Evolutionary conservation across 2,888 invertebrate species (phyloP), one percentile per base, ranked within the genome.

Genomic region (Ormyrus thymus): DNA sequence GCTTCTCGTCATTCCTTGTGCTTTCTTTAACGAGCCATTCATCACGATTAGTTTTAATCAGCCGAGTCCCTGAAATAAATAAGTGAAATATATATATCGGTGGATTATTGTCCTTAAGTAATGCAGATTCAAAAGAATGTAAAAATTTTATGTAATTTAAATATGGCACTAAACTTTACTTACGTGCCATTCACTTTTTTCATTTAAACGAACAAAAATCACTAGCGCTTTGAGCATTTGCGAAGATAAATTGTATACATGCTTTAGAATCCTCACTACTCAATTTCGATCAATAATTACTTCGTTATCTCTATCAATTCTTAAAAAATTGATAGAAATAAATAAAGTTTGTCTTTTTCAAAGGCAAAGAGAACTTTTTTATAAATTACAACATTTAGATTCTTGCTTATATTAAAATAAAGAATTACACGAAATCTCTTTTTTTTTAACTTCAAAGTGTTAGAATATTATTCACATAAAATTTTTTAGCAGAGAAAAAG

Each of bases 11-110:
- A 7, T 75, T 78, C 51, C 48, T 43, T 48, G 78, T 83, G 65
- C 82, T 82, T 45, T 61, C 56, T 29, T 61, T 78, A 50, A 84
- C 81, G 43, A 80, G 79, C 86, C 87, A 88, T n/a, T 81, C 83
- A 68, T 48, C 77, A 55, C 81, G 82, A 79, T 77, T 77, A n/a
- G 79, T 77, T 46, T 64, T 74, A 45, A 81, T 68, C n/a, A 81
- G 48, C 61, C 62, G 48, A 3, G 81, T 77, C 58, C 48, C 81
- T 81, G 61, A 4, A 81, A 81, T 9, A 56, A 78, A 56, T n/a
- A 61, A 56, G 29, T 29, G 29, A 29, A 29, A 29, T 29, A 29
- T 4, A 29, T 29, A 29, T 29, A 29, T 29, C 29, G 29, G 29
- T 29, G 29, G 29, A 29, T 29, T 29, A 29, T 29, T 29, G 29